Conservation (phyloP, 2,797 vertebrate species). For the Coendou prehensilis region DNA sequence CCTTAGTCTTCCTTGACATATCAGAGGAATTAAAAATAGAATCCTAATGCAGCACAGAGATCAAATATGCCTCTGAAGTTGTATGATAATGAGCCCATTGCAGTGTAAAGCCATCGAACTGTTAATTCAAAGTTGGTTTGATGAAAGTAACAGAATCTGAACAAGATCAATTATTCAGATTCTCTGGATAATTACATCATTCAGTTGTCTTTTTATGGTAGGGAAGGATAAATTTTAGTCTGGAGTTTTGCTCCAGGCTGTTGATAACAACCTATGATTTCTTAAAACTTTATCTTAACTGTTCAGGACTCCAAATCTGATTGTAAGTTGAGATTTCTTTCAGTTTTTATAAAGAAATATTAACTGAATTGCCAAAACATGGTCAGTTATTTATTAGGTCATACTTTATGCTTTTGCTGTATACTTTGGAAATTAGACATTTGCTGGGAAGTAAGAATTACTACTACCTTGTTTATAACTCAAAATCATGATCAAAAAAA, state of each 20-base stretch:
- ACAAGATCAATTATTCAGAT: constrained; percentile 18
- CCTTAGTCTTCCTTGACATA: constrained; percentile 9
- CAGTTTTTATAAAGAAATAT: constrained; percentile 45
- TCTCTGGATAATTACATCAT: background rate
- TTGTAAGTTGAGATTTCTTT: constrained; percentile 35
- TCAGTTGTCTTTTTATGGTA: constrained; percentile 41
- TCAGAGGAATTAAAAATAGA: constrained; percentile 60
- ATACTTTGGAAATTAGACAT: constrained; percentile 14
- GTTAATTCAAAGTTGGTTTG: constrained; percentile 63
- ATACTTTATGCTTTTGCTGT: constrained; percentile 37
- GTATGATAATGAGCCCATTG: background rate
- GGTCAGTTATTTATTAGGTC: background rate
- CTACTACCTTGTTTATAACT: constrained; percentile 37
- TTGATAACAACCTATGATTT: background rate
- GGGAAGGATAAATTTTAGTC: constrained; percentile 28
- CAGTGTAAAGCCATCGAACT: constrained; percentile 26
- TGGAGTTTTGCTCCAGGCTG: background rate
- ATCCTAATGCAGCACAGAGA: constrained; percentile 1
- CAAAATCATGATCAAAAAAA: background rate
- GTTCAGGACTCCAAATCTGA: constrained; percentile 6
- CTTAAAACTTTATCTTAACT: constrained; percentile 47
- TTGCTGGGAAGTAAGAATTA: constrained; percentile 14
- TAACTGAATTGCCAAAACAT: background rate
- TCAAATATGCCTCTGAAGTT: background rate
- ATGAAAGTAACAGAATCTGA: constrained; percentile 47